phyloP scores from a whole-genome alignment of 1,140 invertebrate genomes.

The Magallana gigas region DNA sequence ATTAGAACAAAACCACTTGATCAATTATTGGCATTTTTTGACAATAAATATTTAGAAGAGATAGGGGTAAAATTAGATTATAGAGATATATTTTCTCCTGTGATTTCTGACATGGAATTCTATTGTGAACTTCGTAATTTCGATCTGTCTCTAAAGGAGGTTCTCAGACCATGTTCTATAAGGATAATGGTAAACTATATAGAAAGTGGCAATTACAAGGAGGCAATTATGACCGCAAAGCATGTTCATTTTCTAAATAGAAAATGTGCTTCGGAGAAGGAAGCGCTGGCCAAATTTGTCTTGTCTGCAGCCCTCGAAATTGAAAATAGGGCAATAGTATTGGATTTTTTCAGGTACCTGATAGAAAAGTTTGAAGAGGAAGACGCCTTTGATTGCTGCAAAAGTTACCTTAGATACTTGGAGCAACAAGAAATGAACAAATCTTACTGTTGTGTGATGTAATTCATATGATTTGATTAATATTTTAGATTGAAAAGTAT shows the following conservation, averaged over 20 bases:
- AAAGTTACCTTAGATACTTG: neutral
- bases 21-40: slow-evolving; percentile 42
- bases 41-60: slow-evolving; percentile 10
- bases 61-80: neutral
- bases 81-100: neutral
- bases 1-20: slow-evolving; percentile 44
- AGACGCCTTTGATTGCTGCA: neutral
- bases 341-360: neutral
- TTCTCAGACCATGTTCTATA: neutral
- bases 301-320: neutral
- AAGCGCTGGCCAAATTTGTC: neutral
- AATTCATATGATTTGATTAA: too few relatives aligned
- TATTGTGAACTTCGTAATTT: neutral
- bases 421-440: too few relatives aligned
- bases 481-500: too few relatives aligned
- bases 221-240: neutral
- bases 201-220: neutral
- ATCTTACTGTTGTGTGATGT: too few relatives aligned
- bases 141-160: neutral
- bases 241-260: neutral
- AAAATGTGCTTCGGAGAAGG: neutral
- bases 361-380: neutral
- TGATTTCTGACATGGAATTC: neutral
- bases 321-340: too few relatives aligned
- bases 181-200: neutral